Evolutionary conservation across 1,140 invertebrate species (phyloP), one percentile per base, ranked within the genome.

Genomic region (Drosophila equinoxialis): DNA sequence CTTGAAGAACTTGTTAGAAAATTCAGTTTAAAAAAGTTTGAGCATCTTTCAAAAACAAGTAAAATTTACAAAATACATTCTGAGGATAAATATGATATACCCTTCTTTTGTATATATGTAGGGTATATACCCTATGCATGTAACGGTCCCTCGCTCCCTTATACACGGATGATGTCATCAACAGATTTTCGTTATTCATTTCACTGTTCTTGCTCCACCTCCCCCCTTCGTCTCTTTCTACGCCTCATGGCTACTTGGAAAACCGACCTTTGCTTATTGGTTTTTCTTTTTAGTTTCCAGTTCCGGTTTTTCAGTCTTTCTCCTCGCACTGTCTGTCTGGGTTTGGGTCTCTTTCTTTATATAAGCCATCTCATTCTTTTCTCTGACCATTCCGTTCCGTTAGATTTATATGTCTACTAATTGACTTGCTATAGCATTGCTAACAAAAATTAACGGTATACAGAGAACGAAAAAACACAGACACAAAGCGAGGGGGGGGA

Each of bases 391-490:
- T 68, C 57, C 8, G 17, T 79, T 67, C 83, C 84, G 83, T 89
- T 87, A 89, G 71, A 74, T 68, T 77, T 67, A 65, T 68, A 65
- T 72, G 70, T 65, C 77, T 74, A 70, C 83, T 87, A 87, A 87
- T 87, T 87, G 83, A 83, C 68, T 51, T 45, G 13, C 61, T 45
- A 35, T 82, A 61, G 35, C 37, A 42, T 74, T 77, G 78, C 37
- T 58, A 74, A 60, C 67, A 69, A 76, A 78, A 83, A 39, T 81
- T 86, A 86, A 89, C 83, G 83, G 84, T 71, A 70, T 61, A 64
- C 60, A 79, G 64, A 45, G 26, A 23, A 39, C 30, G 35, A 58
- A 41, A 48, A 7, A 59, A 26, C 4, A 0, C 35, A 35, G 7
- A 35, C 7, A 35, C 35, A 35, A 35, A 35, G 1, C 6, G 54